Base-by-base conservation (phyloP, 2,888 invertebrate species). In the Lottia gigantea region DNA sequence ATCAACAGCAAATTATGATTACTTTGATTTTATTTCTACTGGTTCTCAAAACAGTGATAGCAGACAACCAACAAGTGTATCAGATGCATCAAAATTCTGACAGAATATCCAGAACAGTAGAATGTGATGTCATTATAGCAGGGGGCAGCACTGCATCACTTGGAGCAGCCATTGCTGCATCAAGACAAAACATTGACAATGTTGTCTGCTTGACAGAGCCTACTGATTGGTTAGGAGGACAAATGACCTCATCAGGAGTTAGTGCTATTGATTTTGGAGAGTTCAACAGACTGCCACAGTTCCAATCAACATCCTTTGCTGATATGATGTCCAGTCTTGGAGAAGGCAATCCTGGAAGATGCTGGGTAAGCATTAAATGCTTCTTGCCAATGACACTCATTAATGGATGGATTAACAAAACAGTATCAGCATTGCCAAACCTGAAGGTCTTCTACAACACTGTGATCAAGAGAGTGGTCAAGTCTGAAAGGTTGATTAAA, bases 201-300 rank as follows among this genome's bases (percentile, higher is more conserved):
- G 45, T 23, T 7, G 66, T 73, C 14, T 76, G 76, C 61, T 49
- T 76, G 19, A 74, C 74, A 26, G 76, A 76, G 26, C 76, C 76
- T 14, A 71, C 74, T 63, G 74, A 76, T 69, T 76, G 76, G 76
- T 64, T 74, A 15, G 76, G 76, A 25, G 76, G 76, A 23, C 76
- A 76, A 46, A 46, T 74, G 68, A 76, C 76, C 31, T 67, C 74
- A 61, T 63, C 71, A n/a, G 74, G 66, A 14, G 74, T 76, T 7
- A 70, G 72, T 62, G 76, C 74, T 23, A 64, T 75, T 14, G 74
- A 76, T 64, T 73, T 73, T 49, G 76, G 76, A 25, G 15, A 14
- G 1, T 68, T 46, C n/a, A 71, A 76, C 62, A 61, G 67, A 15
- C 26, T 72, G 7, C 61, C 62, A 46, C 45, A 69, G 26, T 74